A percentile compares a stretch with the other conserved stretches of the same genome.
These are phyloP conservation scores for Plecturocebus donacophilus DNA, from an alignment of 2,113 vertebrate species.

Conservation along the genomic window DNA sequence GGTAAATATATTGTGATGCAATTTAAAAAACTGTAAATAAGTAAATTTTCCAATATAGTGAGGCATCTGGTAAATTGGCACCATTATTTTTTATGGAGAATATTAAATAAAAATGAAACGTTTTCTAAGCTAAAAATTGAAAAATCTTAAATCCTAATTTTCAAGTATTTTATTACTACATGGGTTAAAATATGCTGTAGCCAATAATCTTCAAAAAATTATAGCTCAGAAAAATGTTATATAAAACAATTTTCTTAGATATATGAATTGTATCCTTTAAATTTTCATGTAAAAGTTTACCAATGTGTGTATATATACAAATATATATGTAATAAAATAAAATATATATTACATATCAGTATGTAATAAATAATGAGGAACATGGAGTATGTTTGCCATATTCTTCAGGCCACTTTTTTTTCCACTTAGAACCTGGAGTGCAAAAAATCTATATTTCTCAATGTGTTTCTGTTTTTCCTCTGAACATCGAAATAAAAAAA, in stretches of 20 bases:
- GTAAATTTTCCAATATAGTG: neutral
- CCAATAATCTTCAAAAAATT: neutral
- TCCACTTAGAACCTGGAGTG: neutral
- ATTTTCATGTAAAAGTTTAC: neutral
- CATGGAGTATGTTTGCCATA: neutral
- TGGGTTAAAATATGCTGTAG: neutral
- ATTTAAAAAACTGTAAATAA: neutral
- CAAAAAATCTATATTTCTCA: neutral
- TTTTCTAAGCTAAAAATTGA: neutral
- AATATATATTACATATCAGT: neutral
- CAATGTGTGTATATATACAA: neutral
- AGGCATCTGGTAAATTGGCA: neutral
- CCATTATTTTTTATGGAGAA: neutral
- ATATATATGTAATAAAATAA: neutral
- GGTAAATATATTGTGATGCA: neutral
- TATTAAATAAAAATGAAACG: neutral
- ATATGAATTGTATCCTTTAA: neutral
- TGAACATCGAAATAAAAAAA: neutral
- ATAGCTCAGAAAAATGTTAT: neutral
- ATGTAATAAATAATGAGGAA: neutral
- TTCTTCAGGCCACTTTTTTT: neutral
- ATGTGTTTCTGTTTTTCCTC: neutral
- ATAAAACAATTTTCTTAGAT: neutral
- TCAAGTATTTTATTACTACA: neutral
- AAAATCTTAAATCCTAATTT: neutral